phyloP scores from a whole-genome alignment of 2,113 vertebrate genomes.

The Otis tarda region DNA sequence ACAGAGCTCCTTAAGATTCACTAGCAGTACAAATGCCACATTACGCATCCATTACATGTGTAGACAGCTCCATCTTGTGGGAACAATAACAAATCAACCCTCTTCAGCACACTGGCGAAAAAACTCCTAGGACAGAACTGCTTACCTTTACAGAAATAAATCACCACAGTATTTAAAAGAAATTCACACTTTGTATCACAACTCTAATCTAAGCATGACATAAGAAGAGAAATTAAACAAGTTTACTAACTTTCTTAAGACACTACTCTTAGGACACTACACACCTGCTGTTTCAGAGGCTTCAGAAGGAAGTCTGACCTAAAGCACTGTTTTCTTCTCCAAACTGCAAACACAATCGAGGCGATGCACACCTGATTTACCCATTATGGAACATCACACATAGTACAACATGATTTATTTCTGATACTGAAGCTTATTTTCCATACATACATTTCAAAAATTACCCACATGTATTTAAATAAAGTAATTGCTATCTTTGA shows the following conservation, averaged over 20 bases:
- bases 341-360: not conserved
- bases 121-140: not conserved
- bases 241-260: not conserved
- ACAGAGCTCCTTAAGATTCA: not conserved
- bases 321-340: not conserved
- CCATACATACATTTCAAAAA: not conserved
- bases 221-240: not conserved
- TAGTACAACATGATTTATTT: not conserved
- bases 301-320: not conserved
- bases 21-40: not conserved
- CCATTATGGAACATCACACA: not conserved
- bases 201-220: not conserved
- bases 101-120: not conserved
- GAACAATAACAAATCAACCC: not conserved
- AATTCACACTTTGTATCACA: not conserved
- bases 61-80: slow-evolving; percentile 69
- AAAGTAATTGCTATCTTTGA: not conserved
- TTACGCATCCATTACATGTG: not conserved
- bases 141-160: not conserved
- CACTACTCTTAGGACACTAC: not conserved
- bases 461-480: not conserved
- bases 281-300: not conserved
- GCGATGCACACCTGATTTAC: not conserved
- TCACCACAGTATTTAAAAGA: not conserved
- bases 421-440: not conserved